Conservation (phyloP, 2,888 invertebrate species). For the Antheraea assamensis region DNA sequence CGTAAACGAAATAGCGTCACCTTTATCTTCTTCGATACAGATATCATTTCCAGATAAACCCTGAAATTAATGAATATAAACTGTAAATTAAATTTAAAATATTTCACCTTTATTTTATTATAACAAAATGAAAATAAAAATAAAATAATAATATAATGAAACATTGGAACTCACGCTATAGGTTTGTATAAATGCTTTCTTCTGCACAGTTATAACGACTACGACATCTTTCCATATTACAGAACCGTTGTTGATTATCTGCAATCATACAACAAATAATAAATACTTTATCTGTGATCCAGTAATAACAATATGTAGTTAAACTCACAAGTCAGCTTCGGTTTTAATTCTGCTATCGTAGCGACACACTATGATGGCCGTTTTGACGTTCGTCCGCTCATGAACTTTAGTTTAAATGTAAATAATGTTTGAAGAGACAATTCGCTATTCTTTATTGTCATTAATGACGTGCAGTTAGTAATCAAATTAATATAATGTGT, state of each 20-base stretch:
- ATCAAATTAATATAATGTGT: too few relatives aligned
- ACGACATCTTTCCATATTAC: slow-evolving; percentile 47
- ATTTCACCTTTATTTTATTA: neutral
- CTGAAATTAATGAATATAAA: slow-evolving; percentile 27
- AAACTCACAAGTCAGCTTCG: neutral
- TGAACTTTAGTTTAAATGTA: too few relatives aligned
- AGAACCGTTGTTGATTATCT: slow-evolving; percentile 52
- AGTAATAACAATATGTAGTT: neutral
- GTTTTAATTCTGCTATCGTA: neutral
- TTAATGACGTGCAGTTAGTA: too few relatives aligned
- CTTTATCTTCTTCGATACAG: slow-evolving; percentile 18
- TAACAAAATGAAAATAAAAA: too few relatives aligned
- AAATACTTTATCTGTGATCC: neutral
- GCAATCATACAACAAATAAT: slow-evolving; percentile 26
- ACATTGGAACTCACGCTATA: slow-evolving; percentile 38
- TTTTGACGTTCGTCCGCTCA: too few relatives aligned
- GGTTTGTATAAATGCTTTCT: slow-evolving; percentile 35
- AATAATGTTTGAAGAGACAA: too few relatives aligned
- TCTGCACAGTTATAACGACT: slow-evolving; percentile 36
- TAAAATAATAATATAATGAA: neutral
- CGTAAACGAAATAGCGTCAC: slow-evolving; percentile 20
- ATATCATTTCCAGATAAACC: slow-evolving; percentile 24
- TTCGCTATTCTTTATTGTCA: too few relatives aligned
- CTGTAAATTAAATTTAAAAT: neutral
- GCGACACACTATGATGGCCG: too few relatives aligned